These are phyloP conservation scores for Pammene aurita DNA, from an alignment of 2,888 invertebrate genomes.

Conservation along the genomic window DNA sequence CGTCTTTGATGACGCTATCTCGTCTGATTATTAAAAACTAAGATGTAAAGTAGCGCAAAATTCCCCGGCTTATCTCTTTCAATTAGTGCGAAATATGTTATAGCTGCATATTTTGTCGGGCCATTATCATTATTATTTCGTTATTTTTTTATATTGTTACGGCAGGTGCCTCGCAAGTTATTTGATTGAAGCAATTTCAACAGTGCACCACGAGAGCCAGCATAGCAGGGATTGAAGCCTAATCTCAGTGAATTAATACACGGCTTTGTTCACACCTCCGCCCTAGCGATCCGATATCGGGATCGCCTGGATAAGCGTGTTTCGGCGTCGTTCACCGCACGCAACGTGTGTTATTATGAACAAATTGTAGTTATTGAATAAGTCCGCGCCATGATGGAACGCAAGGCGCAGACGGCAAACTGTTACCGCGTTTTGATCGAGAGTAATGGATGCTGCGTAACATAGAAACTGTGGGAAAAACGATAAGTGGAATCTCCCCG, in stretches of 20 bases:
- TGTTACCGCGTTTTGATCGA: slow-evolving; percentile 61
- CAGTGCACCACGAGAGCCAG: background rate
- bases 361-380: slow-evolving; percentile 54
- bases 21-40: slow-evolving; percentile 45
- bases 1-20: slow-evolving; percentile 53
- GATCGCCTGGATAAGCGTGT: slow-evolving; percentile 55
- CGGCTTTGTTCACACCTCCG: slow-evolving; percentile 60
- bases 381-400: slow-evolving; percentile 60
- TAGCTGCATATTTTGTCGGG: slow-evolving; percentile 11
- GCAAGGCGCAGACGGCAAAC: slow-evolving; percentile 55
- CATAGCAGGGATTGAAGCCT: slow-evolving; percentile 50
- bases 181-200: slow-evolving; percentile 8
- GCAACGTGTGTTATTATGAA: slow-evolving; percentile 56
- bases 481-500: slow-evolving; percentile 55
- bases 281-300: slow-evolving; percentile 49
- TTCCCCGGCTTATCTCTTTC: slow-evolving; percentile 10
- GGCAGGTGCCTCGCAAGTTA: background rate
- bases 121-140: slow-evolving; percentile 1
- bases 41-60: slow-evolving; percentile 30
- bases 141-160: slow-evolving; percentile 1
- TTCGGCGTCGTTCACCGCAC: slow-evolving; percentile 56
- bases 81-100: slow-evolving; percentile 17
- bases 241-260: slow-evolving; percentile 58
- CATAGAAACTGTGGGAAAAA: slow-evolving; percentile 62
- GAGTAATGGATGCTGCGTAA: slow-evolving; percentile 58